A percentile compares a stretch with the other conserved stretches of the same genome.
Conservation (phyloP, 1,140 invertebrate species). For the Drosophila sp. region DNA sequence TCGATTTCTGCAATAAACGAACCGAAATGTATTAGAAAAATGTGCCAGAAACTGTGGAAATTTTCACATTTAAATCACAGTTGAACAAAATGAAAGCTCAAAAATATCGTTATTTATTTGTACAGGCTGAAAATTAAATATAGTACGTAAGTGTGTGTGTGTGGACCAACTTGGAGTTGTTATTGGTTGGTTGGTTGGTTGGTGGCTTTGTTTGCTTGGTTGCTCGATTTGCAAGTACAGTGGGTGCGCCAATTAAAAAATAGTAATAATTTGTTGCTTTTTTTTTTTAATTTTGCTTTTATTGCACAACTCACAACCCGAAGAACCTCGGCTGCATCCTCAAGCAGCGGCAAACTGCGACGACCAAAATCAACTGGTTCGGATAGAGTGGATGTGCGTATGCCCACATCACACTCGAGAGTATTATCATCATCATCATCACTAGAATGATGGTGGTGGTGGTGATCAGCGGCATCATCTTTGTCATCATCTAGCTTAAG, state of each 20-base stretch:
- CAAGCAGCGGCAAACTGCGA: constrained; percentile 67
- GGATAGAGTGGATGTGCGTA: constrained; percentile 77
- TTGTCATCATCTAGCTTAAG: constrained; percentile 68
- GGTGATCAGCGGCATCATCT: constrained; percentile 36
- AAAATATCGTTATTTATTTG: constrained; percentile 35
- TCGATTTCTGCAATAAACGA: constrained; percentile 56
- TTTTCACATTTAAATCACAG: constrained; percentile 53
- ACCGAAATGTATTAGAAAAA: neutral
- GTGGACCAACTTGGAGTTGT: constrained; percentile 57
- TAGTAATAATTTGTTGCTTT: constrained; percentile 24
- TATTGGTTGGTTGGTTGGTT: constrained; percentile 55
- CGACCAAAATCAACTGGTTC: constrained; percentile 83
- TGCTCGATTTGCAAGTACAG: constrained; percentile 52
- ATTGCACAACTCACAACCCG: constrained; percentile 68
- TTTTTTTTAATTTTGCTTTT: constrained; percentile 26
- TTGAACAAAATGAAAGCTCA: constrained; percentile 57
- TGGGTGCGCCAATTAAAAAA: constrained; percentile 71
- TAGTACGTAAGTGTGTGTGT: neutral
- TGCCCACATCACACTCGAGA: constrained; percentile 64
- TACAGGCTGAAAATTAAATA: constrained; percentile 33
- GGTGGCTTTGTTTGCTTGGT: constrained; percentile 22
- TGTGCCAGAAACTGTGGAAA: neutral
- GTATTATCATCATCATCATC: constrained; percentile 65
- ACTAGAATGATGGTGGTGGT: constrained; percentile 21
- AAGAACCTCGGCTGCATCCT: constrained; percentile 21